These are phyloP conservation scores for Hippolais icterina DNA, from an alignment of 2,113 vertebrate genomes.

Conservation along the genomic window DNA sequence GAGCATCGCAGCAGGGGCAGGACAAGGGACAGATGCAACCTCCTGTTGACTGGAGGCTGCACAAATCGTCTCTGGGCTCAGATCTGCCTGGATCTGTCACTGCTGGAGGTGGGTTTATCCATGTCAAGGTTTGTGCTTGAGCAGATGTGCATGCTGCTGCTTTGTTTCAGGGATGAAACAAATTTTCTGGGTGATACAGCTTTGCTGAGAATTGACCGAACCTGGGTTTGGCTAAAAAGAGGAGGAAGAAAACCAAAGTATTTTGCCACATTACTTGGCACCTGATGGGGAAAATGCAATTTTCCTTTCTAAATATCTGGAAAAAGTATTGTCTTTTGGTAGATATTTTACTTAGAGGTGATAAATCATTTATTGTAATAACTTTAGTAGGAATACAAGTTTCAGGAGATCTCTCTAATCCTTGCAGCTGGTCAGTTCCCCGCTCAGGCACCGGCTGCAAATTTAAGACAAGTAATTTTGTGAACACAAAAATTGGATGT, in stretches of 20 bases:
- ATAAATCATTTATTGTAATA: not conserved
- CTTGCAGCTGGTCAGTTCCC: not conserved
- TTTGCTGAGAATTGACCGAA: not conserved
- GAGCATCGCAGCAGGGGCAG: fast-evolving
- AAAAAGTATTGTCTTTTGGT: not conserved
- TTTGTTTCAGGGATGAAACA: not conserved
- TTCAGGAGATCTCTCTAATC: not conserved
- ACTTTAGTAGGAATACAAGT: not conserved
- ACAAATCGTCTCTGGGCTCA: not conserved
- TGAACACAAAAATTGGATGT: not conserved
- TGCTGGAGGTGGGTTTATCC: not conserved
- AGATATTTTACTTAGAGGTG: not conserved
- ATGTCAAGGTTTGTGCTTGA: not conserved
- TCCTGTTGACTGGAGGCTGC: not conserved
- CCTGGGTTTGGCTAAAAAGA: not conserved
- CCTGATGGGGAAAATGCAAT: not conserved
- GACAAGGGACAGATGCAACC: not conserved
- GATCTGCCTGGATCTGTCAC: not conserved
- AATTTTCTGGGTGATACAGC: not conserved
- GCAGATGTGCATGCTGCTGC: fast-evolving
- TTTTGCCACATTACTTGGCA: not conserved
- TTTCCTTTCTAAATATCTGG: not conserved
- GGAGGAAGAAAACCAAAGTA: not conserved
- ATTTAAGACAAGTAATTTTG: not conserved
- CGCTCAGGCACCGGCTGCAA: not conserved